phyloP scores from a whole-genome alignment of 2,113 vertebrate species.

The Otus sunia region DNA sequence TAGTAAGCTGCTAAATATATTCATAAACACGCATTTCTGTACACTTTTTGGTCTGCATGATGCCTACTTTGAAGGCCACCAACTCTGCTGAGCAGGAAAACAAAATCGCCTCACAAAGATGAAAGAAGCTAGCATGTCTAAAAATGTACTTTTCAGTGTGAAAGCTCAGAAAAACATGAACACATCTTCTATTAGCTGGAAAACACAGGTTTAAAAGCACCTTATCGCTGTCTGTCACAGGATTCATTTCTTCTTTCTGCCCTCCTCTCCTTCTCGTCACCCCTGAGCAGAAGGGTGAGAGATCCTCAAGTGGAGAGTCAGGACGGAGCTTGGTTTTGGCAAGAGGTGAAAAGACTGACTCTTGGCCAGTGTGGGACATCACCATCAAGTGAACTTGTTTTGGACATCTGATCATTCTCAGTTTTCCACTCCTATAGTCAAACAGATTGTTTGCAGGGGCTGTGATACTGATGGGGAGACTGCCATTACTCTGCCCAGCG shows the following conservation, averaged over 20 bases:
- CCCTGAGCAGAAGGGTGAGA: background rate
- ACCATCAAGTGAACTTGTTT: background rate
- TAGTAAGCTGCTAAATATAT: background rate
- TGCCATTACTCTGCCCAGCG: background rate
- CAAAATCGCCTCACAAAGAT: background rate
- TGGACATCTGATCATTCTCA: background rate
- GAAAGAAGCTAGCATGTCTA: background rate
- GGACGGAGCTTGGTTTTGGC: fast-evolving
- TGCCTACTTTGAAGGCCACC: background rate
- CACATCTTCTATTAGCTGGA: background rate
- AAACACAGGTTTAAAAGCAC: background rate
- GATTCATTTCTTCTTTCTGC: background rate
- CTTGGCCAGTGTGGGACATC: fast-evolving
- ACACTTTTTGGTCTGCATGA: background rate
- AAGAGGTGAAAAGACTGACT: background rate
- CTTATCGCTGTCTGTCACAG: background rate
- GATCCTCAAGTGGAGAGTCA: background rate
- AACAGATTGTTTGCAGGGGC: background rate
- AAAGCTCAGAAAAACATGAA: background rate
- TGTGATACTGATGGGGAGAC: background rate
- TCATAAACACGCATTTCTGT: background rate
- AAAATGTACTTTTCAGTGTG: background rate
- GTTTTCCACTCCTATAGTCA: background rate
- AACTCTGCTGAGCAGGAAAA: background rate
- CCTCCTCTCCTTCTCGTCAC: background rate